Base-by-base conservation (phyloP, 2,113 vertebrate species). In the Monopterus albus region DNA sequence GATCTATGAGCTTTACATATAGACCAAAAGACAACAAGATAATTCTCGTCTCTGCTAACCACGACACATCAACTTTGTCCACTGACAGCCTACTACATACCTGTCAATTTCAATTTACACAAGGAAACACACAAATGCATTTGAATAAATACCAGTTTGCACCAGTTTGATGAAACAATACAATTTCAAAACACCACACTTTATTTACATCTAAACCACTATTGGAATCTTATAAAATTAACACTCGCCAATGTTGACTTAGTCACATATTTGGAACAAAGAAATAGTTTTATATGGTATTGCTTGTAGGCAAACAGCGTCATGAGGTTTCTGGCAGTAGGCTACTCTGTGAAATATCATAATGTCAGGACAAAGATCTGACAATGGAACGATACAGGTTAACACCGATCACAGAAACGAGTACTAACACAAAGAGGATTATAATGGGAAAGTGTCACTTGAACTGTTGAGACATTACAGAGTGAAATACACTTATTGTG, bases 241-340 rank as follows among this genome's bases (percentile, higher is more conserved):
- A 83, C 15, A 57, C 25, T 8, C 5, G 23, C 43, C 29, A 61
- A 43, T 52, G 45, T 23, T 33, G 36, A 52, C 31, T 47, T 64
- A 18, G 29, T 49, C 33, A 47, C 72, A 69, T 29, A 33, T 29
- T 39, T 53, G 12, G 7, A 35, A 58, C 29, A 55, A 59, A 49
- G 33, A 11, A 43, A 51, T 8, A n/a, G 3, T 62, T 35, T 62
- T 62, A 26, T 47, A 25, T 20, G 7, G 65, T 72, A 75, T 53
- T 69, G 52, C 66, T 80, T 53, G 53, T 47, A 72, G 20, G 57
- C 56, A 60, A 81, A 57, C 25, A 38, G 61, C 70, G 69, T 15
- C 10, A 42, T 45, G 49, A 83, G 62, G 50, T 68, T 61, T 71
- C 62, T 85, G 85, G 78, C 73, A 86, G 66, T 76, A 75, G 50